Conservation (phyloP, 2,888 invertebrate species). For the Drosophila borealis region DNA sequence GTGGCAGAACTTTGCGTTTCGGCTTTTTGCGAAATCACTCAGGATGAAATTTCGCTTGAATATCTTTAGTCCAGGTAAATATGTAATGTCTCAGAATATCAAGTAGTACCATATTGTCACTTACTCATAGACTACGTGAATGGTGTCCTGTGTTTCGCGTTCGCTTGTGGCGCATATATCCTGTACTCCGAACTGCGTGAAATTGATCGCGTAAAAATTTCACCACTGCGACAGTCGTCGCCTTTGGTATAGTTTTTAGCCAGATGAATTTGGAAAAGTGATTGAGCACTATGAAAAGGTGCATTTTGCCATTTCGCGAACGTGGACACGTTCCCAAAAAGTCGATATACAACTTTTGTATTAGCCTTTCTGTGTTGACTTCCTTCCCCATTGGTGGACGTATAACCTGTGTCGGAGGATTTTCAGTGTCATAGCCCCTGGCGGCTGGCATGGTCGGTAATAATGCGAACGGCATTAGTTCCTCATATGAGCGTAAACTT, state of each 20-base stretch:
- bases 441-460: no score
- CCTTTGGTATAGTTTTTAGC: background rate
- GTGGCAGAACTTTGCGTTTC: background rate
- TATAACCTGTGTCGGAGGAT: no score
- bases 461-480: background rate
- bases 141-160: background rate
- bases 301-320: no score
- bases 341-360: no score
- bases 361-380: no score
- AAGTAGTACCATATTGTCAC: no score
- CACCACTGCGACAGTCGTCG: background rate
- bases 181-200: conserved; percentile 3
- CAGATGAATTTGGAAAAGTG: no score
- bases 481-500: background rate
- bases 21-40: background rate
- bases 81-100: background rate
- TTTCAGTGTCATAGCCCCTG: no score
- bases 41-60: background rate
- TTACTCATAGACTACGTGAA: background rate
- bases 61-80: background rate
- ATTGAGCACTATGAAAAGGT: no score
- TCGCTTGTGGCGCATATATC: background rate
- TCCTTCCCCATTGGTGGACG: no score
- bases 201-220: background rate
- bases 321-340: no score